Base-by-base conservation (phyloP, 2,113 vertebrate species). In the Hemicordylus capensis region DNA sequence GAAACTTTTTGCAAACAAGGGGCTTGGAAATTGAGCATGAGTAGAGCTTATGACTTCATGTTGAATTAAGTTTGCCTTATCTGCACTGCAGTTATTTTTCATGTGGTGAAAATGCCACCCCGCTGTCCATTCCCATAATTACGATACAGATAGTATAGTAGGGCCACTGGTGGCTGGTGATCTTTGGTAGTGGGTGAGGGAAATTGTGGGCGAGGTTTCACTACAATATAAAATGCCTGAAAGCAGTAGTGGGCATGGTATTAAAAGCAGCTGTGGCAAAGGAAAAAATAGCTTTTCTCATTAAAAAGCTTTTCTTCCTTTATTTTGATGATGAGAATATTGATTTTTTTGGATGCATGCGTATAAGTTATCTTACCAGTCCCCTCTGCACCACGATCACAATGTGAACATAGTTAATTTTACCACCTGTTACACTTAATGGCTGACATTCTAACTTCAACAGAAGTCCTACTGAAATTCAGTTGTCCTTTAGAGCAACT, bases 41-140 rank as follows among this genome's bases (percentile, higher is more conserved):
- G 59, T 63, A 75, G 83, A 84, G 83, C 89, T 85, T 79, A 58
- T 86, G 17, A 42, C 64, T 80, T 48, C 72, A 0, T 82, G 86
- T 75, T 56, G 78, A 82, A 26, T 2, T 3, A 31, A 56, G 15
- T 85, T 86, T 85, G 46, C 51, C 44, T 76, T 6, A 72, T 44
- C 73, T 19, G 81, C 81, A 76, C n/a, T n/a, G n/a, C n/a, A 3
- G 83, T 87, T 15, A 64, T 66, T 80, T 80, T 86, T 84, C 28
- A 28, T 17, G 0, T 42, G 51, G n/a, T 28, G 28, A 61, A 87
- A 87, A 85, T 2, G 4, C 37, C 1, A 69, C 78, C 59, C 73
- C 58, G 76, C 75, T 76, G 26, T 78, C 3, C 0, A 10, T 80
- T 85, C 31, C 73, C 66, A 1, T 72, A 15, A 11, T 85, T 84